These are phyloP conservation scores for Aproaerema taeniolella DNA, from an alignment of 2,888 invertebrate genomes.

Conservation along the genomic window DNA sequence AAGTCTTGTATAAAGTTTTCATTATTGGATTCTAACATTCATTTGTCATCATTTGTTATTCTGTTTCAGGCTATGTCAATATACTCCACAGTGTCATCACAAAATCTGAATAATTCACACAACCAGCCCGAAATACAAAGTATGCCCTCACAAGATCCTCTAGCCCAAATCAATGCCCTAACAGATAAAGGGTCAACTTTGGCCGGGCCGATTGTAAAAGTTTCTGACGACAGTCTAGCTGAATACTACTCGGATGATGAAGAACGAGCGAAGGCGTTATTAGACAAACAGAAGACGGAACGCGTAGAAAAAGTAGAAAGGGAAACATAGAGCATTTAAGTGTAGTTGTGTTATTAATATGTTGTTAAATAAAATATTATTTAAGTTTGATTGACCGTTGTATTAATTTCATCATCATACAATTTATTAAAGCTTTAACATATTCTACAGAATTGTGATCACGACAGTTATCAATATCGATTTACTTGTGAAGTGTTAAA, in stretches of 20 bases:
- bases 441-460: too few species aligned
- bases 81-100: constrained; percentile 74
- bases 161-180: constrained; percentile 48
- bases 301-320: constrained; percentile 48
- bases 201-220: constrained; percentile 45
- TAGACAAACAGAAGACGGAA: too few species aligned
- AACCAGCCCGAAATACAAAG: too few species aligned
- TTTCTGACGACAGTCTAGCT: constrained; percentile 51
- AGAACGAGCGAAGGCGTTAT: constrained; percentile 63
- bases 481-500: too few species aligned
- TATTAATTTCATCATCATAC: too few species aligned
- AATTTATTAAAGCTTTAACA: too few species aligned
- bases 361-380: constrained; percentile 40
- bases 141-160: constrained; percentile 42
- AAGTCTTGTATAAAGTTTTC: too few species aligned
- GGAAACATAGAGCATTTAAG: constrained; percentile 49
- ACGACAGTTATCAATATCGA: too few species aligned
- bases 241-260: constrained; percentile 75
- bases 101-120: constrained; percentile 35
- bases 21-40: too few species aligned
- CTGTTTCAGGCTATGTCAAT: constrained; percentile 79
- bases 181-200: constrained; percentile 53
- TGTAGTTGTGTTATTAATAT: constrained; percentile 28
- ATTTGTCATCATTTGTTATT: too few species aligned
- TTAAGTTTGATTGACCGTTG: too few species aligned